A percentile compares a stretch with the other conserved stretches of the same genome.
Conservation (phyloP, 1,140 invertebrate species). For the Ptiloglossa arizonensis region DNA sequence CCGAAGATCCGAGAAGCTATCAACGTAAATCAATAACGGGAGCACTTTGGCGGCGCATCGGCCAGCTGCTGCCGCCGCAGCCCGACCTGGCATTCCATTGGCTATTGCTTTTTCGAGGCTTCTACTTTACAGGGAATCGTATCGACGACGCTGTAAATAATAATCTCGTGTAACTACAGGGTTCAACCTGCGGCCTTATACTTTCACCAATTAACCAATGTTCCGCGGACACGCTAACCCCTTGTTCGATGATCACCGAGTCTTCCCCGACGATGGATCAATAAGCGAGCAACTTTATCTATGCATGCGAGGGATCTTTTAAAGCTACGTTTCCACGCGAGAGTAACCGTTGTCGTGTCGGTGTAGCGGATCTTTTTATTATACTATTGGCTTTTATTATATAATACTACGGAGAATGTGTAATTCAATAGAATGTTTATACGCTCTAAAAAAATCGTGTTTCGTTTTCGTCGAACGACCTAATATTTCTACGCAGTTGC, state of each 20-base stretch:
- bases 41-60: conserved; percentile 74
- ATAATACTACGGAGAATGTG: too few relatives aligned
- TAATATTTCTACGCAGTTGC: too few relatives aligned
- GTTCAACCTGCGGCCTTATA: conserved; percentile 23
- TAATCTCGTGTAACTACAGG: conserved; percentile 54
- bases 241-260: conserved; percentile 2
- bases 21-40: conserved; percentile 78
- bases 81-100: conserved; percentile 67
- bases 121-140: conserved; percentile 67
- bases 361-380: too few relatives aligned
- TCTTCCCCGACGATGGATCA: conserved; percentile 2
- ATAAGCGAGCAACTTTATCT: too few relatives aligned
- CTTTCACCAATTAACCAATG: conserved; percentile 63
- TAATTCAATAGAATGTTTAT: too few relatives aligned
- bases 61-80: conserved; percentile 68
- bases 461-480: too few relatives aligned
- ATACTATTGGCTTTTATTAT: too few relatives aligned
- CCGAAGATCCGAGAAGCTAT: conserved; percentile 73
- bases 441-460: too few relatives aligned
- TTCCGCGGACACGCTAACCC: conserved; percentile 43
- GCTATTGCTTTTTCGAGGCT: conserved; percentile 66
- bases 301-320: too few relatives aligned
- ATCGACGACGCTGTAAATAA: conserved; percentile 70
- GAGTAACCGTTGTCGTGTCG: too few relatives aligned
- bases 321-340: too few relatives aligned